phyloP scores from a whole-genome alignment of 2,797 vertebrate genomes.

The Nyctibius grandis region DNA sequence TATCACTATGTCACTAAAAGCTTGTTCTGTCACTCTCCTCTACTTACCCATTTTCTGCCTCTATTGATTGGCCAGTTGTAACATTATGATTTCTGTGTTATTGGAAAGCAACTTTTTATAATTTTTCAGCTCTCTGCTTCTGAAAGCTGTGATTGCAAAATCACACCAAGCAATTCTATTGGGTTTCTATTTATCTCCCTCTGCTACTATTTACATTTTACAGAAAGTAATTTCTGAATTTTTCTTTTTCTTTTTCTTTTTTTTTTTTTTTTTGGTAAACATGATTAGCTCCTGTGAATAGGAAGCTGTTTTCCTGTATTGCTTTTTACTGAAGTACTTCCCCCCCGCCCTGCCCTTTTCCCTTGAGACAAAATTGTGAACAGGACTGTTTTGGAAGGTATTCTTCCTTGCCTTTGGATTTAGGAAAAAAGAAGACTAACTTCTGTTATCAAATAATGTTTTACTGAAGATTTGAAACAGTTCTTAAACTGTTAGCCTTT shows the following conservation, averaged over 20 bases:
- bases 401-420: background rate
- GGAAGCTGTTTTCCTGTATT: background rate
- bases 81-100: background rate
- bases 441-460: background rate
- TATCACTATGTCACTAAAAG: background rate
- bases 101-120: background rate
- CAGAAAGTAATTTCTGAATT: background rate
- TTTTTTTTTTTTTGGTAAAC: background rate
- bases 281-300: background rate
- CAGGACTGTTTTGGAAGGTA: background rate
- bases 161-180: background rate
- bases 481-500: background rate
- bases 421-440: background rate
- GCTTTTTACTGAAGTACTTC: background rate
- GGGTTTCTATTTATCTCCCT: slow-evolving; percentile 5
- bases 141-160: background rate
- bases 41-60: background rate
- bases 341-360: background rate
- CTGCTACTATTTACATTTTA: slow-evolving; percentile 16
- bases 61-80: background rate
- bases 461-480: background rate
- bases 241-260: background rate
- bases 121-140: background rate
- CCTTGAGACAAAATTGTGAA: background rate
- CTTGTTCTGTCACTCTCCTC: background rate